Conservation (phyloP, 2,113 vertebrate species). For the Illadopsis cleaveri region DNA sequence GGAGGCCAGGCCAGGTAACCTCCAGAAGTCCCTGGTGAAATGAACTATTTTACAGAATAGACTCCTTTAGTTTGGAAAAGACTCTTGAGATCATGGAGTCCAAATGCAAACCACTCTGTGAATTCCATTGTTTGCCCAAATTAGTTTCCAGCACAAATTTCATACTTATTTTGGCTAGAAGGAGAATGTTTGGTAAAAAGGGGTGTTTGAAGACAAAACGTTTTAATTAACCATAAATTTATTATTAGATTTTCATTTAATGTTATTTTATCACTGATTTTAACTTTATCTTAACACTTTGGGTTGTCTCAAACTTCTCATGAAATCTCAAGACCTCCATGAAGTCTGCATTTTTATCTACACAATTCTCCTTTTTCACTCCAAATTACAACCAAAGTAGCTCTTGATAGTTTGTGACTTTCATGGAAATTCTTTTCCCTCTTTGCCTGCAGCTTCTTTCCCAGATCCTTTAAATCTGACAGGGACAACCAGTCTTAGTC, state of each 20-base stretch:
- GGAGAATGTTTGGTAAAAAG: background rate
- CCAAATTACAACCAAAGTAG: background rate
- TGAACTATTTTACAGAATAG: background rate
- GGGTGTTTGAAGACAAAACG: background rate
- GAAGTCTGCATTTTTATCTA: background rate
- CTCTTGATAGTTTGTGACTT: slow-evolving; percentile 20
- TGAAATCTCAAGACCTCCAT: background rate
- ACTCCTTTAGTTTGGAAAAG: background rate
- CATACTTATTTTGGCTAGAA: background rate
- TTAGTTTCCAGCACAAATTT: background rate
- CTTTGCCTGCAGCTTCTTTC: slow-evolving; percentile 11
- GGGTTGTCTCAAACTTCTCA: background rate
- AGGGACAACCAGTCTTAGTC: background rate
- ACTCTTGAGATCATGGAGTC: fast-evolving
- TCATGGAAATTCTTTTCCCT: background rate
- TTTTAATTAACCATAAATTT: background rate
- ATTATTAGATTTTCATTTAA: background rate
- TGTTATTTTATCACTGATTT: background rate
- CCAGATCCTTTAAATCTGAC: slow-evolving; percentile 34
- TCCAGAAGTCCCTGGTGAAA: background rate
- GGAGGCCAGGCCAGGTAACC: background rate
- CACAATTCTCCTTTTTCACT: background rate
- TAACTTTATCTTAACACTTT: background rate
- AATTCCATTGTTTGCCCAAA: background rate
- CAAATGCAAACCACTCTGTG: background rate